Conservation (phyloP, 2,888 invertebrate genomes). For the Eupithecia pulchellata region DNA sequence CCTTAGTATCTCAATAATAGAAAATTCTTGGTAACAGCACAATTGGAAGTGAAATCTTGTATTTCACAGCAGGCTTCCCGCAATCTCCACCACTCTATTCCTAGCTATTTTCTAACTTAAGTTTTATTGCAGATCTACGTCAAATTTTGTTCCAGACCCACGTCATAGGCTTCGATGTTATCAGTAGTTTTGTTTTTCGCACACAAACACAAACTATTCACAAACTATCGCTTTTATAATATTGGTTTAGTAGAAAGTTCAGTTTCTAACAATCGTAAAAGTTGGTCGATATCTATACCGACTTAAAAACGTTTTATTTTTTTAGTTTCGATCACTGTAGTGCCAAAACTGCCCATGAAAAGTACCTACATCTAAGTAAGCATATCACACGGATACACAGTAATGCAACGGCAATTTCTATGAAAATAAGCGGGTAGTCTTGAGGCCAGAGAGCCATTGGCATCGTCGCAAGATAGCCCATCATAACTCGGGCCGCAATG, state of each 20-base stretch:
- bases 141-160: too few relatives aligned
- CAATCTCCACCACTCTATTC: too few relatives aligned
- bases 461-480: constrained; percentile 50
- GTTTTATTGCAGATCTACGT: too few relatives aligned
- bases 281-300: not conserved
- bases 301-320: not conserved
- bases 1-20: too few relatives aligned
- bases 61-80: too few relatives aligned
- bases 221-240: not conserved
- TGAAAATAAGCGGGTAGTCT: constrained; percentile 45
- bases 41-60: too few relatives aligned
- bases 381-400: constrained; percentile 19
- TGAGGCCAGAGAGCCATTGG: constrained; percentile 44
- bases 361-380: not conserved
- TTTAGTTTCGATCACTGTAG: not conserved
- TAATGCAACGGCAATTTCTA: constrained; percentile 38
- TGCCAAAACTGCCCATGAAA: not conserved
- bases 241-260: not conserved
- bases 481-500: constrained; percentile 70
- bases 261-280: not conserved
- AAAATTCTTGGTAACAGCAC: too few relatives aligned
- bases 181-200: not conserved
- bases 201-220: not conserved
- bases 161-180: too few relatives aligned
- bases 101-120: too few relatives aligned